These are phyloP conservation scores for Sebastiscus tertius DNA, from an alignment of 2,797 vertebrate species.

Conservation along the genomic window DNA sequence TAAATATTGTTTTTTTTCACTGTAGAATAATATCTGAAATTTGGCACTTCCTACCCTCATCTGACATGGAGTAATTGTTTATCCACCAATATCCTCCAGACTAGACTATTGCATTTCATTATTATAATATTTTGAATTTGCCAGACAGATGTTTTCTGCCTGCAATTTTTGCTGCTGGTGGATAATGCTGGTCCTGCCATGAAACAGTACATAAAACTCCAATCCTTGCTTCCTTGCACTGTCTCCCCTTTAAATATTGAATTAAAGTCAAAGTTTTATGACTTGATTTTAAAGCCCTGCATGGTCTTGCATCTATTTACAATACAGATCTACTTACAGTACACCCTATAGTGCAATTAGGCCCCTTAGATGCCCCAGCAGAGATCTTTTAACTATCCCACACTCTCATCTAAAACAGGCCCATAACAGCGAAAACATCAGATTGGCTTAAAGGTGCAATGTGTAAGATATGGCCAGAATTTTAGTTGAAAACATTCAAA, in stretches of 20 bases:
- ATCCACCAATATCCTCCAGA: not conserved
- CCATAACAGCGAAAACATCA: not conserved
- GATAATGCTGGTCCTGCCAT: not conserved
- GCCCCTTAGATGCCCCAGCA: not conserved
- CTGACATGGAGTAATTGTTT: not conserved
- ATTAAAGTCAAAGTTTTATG: slow-evolving; percentile 32
- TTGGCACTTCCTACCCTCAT: not conserved
- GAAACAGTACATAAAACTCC: not conserved
- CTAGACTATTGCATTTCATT: slow-evolving; percentile 1
- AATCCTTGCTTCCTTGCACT: not conserved
- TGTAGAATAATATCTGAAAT: not conserved
- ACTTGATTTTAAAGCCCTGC: slow-evolving; percentile 15
- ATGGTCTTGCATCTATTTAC: not conserved
- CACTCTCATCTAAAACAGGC: slow-evolving; percentile 12
- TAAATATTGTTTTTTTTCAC: not conserved
- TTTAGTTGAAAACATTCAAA: not conserved
- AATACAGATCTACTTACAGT: slow-evolving; percentile 15
- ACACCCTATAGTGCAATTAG: slow-evolving; percentile 20
- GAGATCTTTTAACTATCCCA: slow-evolving; percentile 11
- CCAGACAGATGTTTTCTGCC: not conserved
- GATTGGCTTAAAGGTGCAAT: not conserved
- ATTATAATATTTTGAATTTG: not conserved
- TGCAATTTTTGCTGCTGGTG: not conserved
- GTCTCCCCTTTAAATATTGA: slow-evolving; percentile 10
- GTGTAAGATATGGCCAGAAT: not conserved